These are phyloP conservation scores for Valencia hispanica DNA, from an alignment of 2,797 vertebrate species.

Conservation along the genomic window DNA sequence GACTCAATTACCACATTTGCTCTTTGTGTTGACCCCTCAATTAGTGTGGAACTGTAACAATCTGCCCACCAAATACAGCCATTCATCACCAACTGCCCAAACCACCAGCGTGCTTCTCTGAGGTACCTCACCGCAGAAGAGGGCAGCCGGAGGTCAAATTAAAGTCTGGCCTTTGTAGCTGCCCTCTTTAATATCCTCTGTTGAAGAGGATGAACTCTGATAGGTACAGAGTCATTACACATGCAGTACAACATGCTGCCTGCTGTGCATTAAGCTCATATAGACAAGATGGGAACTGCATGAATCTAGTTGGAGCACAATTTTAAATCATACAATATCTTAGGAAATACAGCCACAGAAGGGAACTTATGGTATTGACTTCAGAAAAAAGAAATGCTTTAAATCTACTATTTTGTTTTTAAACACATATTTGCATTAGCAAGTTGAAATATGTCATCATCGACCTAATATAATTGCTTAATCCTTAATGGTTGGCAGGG, in stretches of 20 bases:
- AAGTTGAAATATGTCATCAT: neutral
- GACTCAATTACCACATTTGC: slow-evolving; percentile 93
- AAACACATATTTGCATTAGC: neutral
- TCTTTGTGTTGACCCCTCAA: slow-evolving; percentile 91
- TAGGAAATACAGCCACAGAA: neutral
- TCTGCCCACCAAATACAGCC: slow-evolving; percentile 92
- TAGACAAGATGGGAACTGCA: slow-evolving; percentile 12
- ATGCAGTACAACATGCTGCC: slow-evolving; percentile 57
- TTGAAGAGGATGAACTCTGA: slow-evolving; percentile 70
- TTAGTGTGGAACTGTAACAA: slow-evolving; percentile 97
- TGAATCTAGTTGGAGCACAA: slow-evolving; percentile 7
- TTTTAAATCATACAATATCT: slow-evolving; percentile 15
- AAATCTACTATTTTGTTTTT: neutral
- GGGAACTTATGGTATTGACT: neutral
- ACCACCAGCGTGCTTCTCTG: slow-evolving; percentile 85
- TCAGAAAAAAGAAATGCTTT: neutral
- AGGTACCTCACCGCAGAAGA: slow-evolving; percentile 81
- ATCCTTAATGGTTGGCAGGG: neutral
- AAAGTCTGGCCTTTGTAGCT: slow-evolving; percentile 87
- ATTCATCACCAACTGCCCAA: slow-evolving; percentile 95
- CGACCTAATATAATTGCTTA: neutral
- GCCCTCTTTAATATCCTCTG: slow-evolving; percentile 84
- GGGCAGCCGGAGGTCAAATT: slow-evolving; percentile 91
- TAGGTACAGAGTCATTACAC: slow-evolving; percentile 67
- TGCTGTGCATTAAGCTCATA: slow-evolving; percentile 49